phyloP scores from a whole-genome alignment of 2,797 vertebrate species.

The Acanthiza pusilla region DNA sequence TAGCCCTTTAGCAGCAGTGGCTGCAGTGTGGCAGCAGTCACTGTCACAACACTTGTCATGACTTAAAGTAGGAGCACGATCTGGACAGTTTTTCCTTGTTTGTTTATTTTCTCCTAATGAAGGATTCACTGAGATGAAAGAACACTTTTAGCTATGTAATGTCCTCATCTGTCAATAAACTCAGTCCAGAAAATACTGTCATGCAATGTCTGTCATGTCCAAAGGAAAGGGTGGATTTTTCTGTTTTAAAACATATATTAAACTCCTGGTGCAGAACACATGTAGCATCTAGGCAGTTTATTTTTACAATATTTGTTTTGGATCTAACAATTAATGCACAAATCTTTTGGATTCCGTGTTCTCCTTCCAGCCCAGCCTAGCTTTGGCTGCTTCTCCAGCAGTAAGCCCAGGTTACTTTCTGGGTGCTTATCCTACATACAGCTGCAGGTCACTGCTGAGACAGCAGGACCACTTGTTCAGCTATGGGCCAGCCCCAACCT shows the following conservation, averaged over 20 bases:
- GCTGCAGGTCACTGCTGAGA: background rate
- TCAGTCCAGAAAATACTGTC: background rate
- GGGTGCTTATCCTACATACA: background rate
- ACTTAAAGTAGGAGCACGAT: conserved; percentile 17
- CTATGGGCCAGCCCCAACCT: background rate
- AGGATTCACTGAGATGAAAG: background rate
- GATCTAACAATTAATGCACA: background rate
- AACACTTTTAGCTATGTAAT: conserved; percentile 40
- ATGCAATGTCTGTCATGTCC: background rate
- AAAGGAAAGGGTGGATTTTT: background rate
- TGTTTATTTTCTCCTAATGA: conserved; percentile 36
- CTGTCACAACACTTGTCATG: conserved; percentile 46
- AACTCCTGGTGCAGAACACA: background rate
- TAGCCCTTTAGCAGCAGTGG: conserved; percentile 51
- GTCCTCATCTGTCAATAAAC: background rate
- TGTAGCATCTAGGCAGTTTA: background rate
- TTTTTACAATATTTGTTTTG: background rate
- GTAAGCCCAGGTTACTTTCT: background rate
- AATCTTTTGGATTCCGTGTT: background rate
- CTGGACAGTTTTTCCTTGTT: background rate
- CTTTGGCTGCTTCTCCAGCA: background rate
- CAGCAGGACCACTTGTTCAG: background rate
- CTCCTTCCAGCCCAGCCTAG: background rate
- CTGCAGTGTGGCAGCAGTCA: conserved; percentile 34
- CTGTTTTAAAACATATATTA: background rate